Percentiles rank a stretch among this genome's conserved stretches.
Evolutionary conservation across 1,140 invertebrate genomes (phyloP).

Genomic region (Drosophila serrata): DNA sequence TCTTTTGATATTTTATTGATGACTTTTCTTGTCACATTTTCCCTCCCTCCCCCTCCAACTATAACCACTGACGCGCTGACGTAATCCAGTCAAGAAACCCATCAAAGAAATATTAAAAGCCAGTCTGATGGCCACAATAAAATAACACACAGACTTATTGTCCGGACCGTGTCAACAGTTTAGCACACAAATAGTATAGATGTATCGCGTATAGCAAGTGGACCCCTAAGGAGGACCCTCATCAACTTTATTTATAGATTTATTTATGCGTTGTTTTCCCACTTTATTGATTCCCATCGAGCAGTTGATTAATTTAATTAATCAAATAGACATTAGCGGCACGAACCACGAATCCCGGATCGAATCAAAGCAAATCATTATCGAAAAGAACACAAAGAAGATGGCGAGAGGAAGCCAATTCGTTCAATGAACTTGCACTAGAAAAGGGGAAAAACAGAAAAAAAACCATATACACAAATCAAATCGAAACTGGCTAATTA

Average conservation of each 20-base stretch:
- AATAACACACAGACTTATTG: constrained; percentile 15
- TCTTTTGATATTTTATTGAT: constrained; percentile 6
- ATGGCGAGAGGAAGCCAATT: constrained; percentile 26
- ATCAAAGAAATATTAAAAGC: constrained; percentile 41
- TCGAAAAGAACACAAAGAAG: constrained; percentile 14
- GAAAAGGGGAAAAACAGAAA: background rate
- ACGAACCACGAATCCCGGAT: constrained; percentile 51
- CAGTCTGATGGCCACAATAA: constrained; percentile 10
- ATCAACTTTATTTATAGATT: constrained; percentile 53
- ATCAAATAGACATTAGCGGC: constrained; percentile 76
- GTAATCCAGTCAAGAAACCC: constrained; percentile 48
- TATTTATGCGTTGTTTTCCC: constrained; percentile 40
- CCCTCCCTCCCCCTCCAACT: background rate
- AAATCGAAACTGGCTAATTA: constrained; percentile 44
- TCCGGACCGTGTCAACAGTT: constrained; percentile 55
- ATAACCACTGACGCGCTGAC: constrained; percentile 40
- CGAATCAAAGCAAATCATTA: constrained; percentile 58
- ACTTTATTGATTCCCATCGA: constrained; percentile 56
- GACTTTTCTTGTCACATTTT: constrained; percentile 16
- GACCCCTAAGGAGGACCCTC: constrained; percentile 43
- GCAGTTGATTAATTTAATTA: constrained; percentile 77
- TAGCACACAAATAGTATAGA: constrained; percentile 33
- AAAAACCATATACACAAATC: constrained; percentile 3
- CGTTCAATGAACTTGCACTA: constrained; percentile 70
- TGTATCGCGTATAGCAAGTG: constrained; percentile 12